Percentiles rank a stretch among this genome's conserved stretches.
Evolutionary conservation across 2,797 vertebrate species (phyloP).

Genomic region (Sebastiscus tertius): DNA sequence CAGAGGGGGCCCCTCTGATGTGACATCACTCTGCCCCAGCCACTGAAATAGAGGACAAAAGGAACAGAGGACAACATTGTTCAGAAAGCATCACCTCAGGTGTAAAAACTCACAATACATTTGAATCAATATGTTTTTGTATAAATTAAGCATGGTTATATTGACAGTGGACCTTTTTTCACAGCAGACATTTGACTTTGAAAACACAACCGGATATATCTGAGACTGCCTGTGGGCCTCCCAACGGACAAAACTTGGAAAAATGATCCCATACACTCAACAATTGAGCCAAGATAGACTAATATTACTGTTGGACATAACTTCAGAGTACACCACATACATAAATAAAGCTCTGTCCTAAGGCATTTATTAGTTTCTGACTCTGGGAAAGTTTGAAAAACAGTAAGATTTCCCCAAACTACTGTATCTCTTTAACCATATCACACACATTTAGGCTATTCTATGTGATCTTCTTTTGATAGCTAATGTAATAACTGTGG

Average conservation of each 20-base stretch:
- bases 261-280: not conserved
- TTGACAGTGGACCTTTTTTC: not conserved
- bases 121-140: not conserved
- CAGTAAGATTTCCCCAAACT: not conserved
- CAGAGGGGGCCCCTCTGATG: constrained; percentile 23
- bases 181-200: not conserved
- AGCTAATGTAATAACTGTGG: no score
- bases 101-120: not conserved
- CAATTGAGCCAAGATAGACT: not conserved
- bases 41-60: constrained; percentile 31
- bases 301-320: not conserved
- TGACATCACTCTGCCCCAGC: constrained; percentile 30
- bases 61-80: not conserved
- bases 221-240: no score
- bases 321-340: not conserved
- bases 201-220: not conserved
- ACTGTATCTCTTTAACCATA: not conserved
- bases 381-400: not conserved
- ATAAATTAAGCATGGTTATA: not conserved
- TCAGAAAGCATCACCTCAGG: constrained; percentile 6
- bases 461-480: no score
- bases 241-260: not conserved
- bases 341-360: not conserved
- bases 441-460: not conserved
- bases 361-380: not conserved